Evolutionary conservation across 2,888 invertebrate species (phyloP), one percentile per base, ranked within the genome.

Genomic region (Amiota mariae): DNA sequence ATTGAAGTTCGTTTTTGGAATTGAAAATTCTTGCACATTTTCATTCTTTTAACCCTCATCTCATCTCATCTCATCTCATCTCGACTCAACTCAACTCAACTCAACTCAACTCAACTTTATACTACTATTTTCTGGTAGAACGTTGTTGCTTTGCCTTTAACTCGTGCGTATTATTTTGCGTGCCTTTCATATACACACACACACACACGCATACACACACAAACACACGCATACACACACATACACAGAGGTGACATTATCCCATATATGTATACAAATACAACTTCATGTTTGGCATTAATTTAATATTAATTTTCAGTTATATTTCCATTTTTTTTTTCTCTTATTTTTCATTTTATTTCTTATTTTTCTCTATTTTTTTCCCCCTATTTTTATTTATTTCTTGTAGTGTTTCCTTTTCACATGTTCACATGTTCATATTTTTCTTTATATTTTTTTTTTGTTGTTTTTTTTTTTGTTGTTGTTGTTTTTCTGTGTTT

Each of bases 261-360:
- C 8, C 13, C 18, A n/a, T 49, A 10, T 24, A 59, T 12, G 48
- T 24, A 18, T 57, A 48, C 11, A 18, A 51, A 77, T 20, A 49
- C 48, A 83, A 81, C 82, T 84, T 85, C 85, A 84, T 85, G 85
- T 85, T 79, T 85, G 81, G 83, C 85, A 84, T 85, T 84, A 84
- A 84, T 85, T 84, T 85, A 85, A 84, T 85, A 85, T 85, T 84
- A 84, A 84, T 84, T 84, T 83, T 36, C 36, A 6, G 36, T 36
- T 36, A 36, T 84, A 83, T 85, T 83, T 84, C 78, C 48, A 81
- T 77, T 56, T 61, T 74, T 68, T 59, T 71, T 64, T 15, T 70
- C 59, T 77, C 57, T 64, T 66, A 70, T 77, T 72, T 64, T 71
- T 20, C 2, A 13, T 71, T 13, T 64, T 18, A 51, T 71, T 71